Conservation (phyloP, 2,113 vertebrate genomes). For the Vulpes vulpes region DNA sequence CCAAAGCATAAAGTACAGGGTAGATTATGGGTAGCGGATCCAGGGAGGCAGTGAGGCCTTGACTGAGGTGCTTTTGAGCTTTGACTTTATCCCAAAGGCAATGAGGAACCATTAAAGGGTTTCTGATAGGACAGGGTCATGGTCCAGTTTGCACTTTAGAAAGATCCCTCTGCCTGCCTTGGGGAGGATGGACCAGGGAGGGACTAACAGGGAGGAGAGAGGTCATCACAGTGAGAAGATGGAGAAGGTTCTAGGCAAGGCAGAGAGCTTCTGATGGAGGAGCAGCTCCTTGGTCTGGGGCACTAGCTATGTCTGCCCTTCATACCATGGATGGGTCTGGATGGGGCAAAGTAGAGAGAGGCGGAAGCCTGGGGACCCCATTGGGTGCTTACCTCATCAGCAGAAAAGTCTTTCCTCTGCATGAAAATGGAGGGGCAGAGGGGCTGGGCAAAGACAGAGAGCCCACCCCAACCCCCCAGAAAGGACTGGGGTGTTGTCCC, state of each 20-base stretch:
- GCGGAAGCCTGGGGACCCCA: background rate
- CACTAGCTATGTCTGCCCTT: background rate
- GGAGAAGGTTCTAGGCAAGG: no score
- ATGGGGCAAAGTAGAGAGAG: background rate
- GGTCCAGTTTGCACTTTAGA: constrained; percentile 30
- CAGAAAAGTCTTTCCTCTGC: no score
- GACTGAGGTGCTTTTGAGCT: constrained; percentile 51
- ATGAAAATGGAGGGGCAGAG: no score
- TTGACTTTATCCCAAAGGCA: constrained; percentile 64
- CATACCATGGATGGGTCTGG: background rate
- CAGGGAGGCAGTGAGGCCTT: background rate
- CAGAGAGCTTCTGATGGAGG: background rate
- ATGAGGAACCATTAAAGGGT: constrained; percentile 49
- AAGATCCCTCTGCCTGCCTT: background rate
- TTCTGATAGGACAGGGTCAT: constrained; percentile 52
- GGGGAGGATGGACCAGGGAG: background rate
- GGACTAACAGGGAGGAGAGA: background rate
- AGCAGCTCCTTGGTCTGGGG: background rate
- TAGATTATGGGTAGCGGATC: background rate
- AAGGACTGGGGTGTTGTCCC: no score
- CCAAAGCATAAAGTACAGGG: background rate
- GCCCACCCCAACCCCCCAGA: no score
- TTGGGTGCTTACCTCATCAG: no score
- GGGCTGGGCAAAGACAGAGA: no score
- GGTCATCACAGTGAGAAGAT: background rate